phyloP scores from a whole-genome alignment of 2,888 invertebrate genomes.

The Netelia inedita region DNA sequence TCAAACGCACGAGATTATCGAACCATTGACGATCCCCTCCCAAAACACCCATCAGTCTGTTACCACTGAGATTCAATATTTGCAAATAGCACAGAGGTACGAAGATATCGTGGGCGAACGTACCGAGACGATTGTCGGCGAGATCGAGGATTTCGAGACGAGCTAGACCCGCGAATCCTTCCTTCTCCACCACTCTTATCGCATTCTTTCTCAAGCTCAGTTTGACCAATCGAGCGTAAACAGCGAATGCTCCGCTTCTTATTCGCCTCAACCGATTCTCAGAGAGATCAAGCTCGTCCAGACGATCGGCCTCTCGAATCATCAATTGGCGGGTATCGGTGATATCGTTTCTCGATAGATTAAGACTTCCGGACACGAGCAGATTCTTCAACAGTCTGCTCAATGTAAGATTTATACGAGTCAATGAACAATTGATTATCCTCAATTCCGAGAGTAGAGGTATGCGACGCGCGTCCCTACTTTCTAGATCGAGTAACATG shows the following conservation, averaged over 20 bases:
- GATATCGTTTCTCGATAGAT: constrained; percentile 79
- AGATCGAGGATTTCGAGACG: constrained; percentile 90
- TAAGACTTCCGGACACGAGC: constrained; percentile 73
- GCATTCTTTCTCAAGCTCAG: constrained; percentile 90
- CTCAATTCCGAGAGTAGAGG: constrained; percentile 66
- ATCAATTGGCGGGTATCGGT: constrained; percentile 71
- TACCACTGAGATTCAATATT: constrained; percentile 90
- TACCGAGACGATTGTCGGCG: constrained; percentile 89
- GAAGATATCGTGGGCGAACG: constrained; percentile 87
- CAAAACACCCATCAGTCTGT: constrained; percentile 88
- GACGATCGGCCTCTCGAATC: constrained; percentile 52
- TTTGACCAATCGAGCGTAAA: constrained; percentile 87
- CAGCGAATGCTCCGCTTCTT: constrained; percentile 87
- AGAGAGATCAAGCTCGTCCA: constrained; percentile 88
- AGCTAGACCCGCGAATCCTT: constrained; percentile 88
- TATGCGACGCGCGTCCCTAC: constrained; percentile 14
- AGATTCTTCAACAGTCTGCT: constrained; percentile 66
- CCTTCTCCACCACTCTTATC: constrained; percentile 87
- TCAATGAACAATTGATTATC: constrained; percentile 78
- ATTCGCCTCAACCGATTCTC: constrained; percentile 87
- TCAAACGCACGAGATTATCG: constrained; percentile 87
- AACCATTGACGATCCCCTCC: constrained; percentile 88
- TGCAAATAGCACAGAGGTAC: constrained; percentile 88
- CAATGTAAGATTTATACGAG: constrained; percentile 77
- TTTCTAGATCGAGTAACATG: constrained; percentile 68